These are phyloP conservation scores for Sorex araneus DNA, from an alignment of 2,113 vertebrate genomes.

Conservation along the genomic window DNA sequence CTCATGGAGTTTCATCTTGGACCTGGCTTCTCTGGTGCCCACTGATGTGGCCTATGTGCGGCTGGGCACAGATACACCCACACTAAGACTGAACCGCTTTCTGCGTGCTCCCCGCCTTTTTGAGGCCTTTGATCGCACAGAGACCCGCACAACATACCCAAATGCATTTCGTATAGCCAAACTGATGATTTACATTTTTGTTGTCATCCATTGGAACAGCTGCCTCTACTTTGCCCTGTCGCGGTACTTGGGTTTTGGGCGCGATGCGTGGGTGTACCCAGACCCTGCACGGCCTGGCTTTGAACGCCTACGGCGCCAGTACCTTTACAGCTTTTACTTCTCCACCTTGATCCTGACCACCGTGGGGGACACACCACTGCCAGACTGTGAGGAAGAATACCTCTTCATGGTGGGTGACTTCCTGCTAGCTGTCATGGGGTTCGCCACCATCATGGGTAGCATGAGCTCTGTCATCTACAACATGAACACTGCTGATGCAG, in stretches of 20 bases:
- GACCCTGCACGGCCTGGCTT: constrained; percentile 88
- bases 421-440: constrained; percentile 95
- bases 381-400: constrained; percentile 91
- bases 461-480: constrained; percentile 92
- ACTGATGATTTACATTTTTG: constrained; percentile 94
- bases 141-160: constrained; percentile 93
- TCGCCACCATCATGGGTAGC: constrained; percentile 95
- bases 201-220: constrained; percentile 95
- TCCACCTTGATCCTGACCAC: constrained; percentile 94
- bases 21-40: constrained; percentile 91
- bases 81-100: constrained; percentile 93
- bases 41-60: constrained; percentile 91
- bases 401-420: constrained; percentile 94
- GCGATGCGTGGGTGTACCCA: constrained; percentile 94
- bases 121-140: constrained; percentile 93
- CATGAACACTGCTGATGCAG: constrained; percentile 89
- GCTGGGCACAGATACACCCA: constrained; percentile 87
- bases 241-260: constrained; percentile 91
- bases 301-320: constrained; percentile 89
- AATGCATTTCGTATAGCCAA: constrained; percentile 93
- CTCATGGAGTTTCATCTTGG: constrained; percentile 89
- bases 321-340: constrained; percentile 97
- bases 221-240: constrained; percentile 96
- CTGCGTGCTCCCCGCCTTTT: constrained; percentile 89
- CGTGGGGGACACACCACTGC: constrained; percentile 92